Evolutionary conservation across 2,113 vertebrate species (phyloP), one percentile per base, ranked within the genome.

Genomic region (Cnemophilus loriae): DNA sequence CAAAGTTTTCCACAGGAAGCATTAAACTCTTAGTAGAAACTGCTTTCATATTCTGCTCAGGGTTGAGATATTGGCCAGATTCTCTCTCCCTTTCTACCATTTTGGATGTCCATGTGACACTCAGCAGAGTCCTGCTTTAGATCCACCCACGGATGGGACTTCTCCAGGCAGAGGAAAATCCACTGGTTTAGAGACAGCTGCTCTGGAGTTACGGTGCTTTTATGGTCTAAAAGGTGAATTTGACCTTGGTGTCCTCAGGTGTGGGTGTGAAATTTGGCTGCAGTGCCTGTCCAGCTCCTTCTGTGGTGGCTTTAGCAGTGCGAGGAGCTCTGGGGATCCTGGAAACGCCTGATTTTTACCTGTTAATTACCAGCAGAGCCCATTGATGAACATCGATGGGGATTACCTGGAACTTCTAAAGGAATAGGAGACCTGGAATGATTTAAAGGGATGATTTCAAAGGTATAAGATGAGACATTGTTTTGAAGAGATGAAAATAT

Each of bases 171-270:
- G 65, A 74, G 52, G 20, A 28, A 17, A 68, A 55, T 7, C 44
- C 4, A 1, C 9, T 46, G 47, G 3, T 19, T 30, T 35, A 22
- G 32, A 53, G 23, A 46, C 13, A 87, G 16, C 11, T 22, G 8
- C n/a, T 44, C 16, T 53, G 49, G 47, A 83, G 15, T 41, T 8
- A 26, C 0, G 0, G 39, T 11, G 57, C 7, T 85, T 67, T 50
- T 26, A 28, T 7, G 35, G 23, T 35, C 33, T 16, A 33, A 75
- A 78, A 82, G 23, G 23, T 16, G 39, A 19, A 47, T 56, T 68
- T 71, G 3, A 27, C 26, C 75, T 63, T 87, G 27, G 20, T 61
- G 33, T 74, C 11, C 47, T 87, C 35, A 44, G 30, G 35, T 63
- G 24, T 14, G n/a, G 75, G 24, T 11, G 32, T 10, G 57, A 35